A percentile compares a stretch with the other conserved stretches of the same genome.
phyloP scores from a whole-genome alignment of 2,113 vertebrate genomes.

The Leptocoma aspasia region DNA sequence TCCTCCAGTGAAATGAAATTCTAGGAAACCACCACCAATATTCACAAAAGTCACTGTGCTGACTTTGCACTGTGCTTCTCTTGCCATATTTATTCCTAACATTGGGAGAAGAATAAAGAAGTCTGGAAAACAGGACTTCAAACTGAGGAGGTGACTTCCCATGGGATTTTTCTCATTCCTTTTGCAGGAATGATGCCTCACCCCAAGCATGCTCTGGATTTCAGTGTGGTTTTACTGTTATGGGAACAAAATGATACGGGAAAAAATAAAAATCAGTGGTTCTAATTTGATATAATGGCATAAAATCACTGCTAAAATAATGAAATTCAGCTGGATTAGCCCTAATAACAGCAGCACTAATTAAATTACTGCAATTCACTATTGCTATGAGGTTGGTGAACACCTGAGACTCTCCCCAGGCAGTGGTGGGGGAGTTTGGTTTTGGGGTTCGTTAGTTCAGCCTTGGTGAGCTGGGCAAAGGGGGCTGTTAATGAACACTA shows the following conservation, averaged over 20 bases:
- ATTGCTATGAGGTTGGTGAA: neutral
- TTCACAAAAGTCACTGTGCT: neutral
- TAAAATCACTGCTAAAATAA: neutral
- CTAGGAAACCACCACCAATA: neutral
- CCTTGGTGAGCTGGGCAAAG: neutral
- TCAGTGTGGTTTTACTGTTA: neutral
- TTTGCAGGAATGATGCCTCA: neutral
- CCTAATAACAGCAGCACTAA: neutral
- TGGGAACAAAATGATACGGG: neutral
- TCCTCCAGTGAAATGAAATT: rapidly evolving
- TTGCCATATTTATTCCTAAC: neutral
- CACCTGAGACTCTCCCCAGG: neutral
- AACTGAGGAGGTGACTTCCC: neutral
- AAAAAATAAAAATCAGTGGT: neutral
- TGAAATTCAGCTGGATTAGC: neutral
- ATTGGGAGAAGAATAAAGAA: neutral
- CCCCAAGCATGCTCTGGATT: neutral
- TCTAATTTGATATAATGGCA: neutral
- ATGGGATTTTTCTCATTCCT: neutral
- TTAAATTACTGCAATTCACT: neutral
- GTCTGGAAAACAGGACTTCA: neutral
- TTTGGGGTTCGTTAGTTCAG: neutral
- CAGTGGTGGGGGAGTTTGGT: neutral
- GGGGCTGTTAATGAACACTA: neutral
- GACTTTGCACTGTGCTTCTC: neutral